phyloP scores from a whole-genome alignment of 2,888 invertebrate genomes.

The Conus canariensis region DNA sequence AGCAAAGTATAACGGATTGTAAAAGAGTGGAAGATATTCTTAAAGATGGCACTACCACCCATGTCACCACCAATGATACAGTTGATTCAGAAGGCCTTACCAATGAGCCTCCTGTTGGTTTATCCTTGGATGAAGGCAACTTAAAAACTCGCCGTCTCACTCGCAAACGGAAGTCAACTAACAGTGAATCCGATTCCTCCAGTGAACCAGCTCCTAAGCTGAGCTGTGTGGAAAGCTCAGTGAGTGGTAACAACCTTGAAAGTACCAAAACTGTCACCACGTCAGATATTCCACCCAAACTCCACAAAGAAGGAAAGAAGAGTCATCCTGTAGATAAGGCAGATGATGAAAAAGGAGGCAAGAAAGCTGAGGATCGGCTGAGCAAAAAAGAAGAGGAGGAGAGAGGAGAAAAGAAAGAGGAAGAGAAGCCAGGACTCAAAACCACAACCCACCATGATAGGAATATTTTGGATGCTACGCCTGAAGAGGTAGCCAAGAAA shows the following conservation, averaged over 20 bases:
- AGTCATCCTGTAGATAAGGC: not conserved
- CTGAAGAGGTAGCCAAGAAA: slow-evolving; percentile 42
- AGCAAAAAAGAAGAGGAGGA: slow-evolving; percentile 6
- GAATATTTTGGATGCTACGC: slow-evolving; percentile 41
- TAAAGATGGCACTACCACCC: not conserved
- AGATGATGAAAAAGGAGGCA: slow-evolving; percentile 34
- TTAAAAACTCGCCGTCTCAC: slow-evolving; percentile 40
- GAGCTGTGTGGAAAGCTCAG: slow-evolving; percentile 38
- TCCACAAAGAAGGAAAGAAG: slow-evolving; percentile 29
- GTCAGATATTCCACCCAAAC: slow-evolving; percentile 38
- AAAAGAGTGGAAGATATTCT: not conserved
- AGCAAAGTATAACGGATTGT: not conserved
- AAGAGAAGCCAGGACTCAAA: slow-evolving; percentile 37
- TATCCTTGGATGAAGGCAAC: slow-evolving; percentile 24
- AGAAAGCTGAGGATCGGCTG: slow-evolving; percentile 37
- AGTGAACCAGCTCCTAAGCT: slow-evolving; percentile 43
- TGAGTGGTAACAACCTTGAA: not conserved
- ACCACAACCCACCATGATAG: slow-evolving; percentile 40
- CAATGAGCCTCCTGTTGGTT: not conserved
- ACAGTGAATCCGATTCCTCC: slow-evolving; percentile 49
- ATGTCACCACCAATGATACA: not conserved
- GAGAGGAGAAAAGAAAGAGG: slow-evolving; percentile 31
- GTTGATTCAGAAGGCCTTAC: not conserved
- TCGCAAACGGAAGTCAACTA: slow-evolving; percentile 48
- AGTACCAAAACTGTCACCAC: not conserved